phyloP scores from a whole-genome alignment of 2,113 vertebrate genomes.

The Antigone vipio region DNA sequence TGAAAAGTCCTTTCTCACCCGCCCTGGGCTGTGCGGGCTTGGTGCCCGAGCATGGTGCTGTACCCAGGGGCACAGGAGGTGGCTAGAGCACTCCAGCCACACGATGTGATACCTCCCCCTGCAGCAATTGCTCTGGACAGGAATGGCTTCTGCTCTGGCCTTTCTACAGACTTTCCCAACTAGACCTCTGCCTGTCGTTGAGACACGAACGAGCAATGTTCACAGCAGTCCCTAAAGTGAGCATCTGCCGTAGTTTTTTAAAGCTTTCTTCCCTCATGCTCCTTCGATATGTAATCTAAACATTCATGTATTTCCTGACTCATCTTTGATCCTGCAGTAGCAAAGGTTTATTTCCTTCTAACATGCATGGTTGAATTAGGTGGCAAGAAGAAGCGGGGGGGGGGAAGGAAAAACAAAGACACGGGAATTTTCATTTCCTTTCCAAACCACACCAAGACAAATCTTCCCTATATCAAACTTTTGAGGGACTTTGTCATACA shows the following conservation, averaged over 20 bases:
- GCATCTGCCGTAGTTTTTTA: not conserved
- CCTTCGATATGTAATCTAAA: not conserved
- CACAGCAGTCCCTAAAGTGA: not conserved
- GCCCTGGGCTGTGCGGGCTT: accelerated
- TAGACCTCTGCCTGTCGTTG: not conserved
- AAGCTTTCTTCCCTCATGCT: not conserved
- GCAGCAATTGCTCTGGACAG: not conserved
- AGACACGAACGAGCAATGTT: not conserved
- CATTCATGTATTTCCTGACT: not conserved
- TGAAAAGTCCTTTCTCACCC: not conserved
- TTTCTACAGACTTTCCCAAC: not conserved
- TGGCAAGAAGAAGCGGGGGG: not conserved
- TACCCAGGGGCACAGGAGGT: not conserved
- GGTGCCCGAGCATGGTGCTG: accelerated
- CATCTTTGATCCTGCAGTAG: not conserved
- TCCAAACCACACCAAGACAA: not conserved
- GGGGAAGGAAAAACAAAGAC: not conserved
- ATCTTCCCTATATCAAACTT: not conserved
- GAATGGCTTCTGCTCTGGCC: not conserved
- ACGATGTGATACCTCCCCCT: not conserved
- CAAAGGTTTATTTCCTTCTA: not conserved
- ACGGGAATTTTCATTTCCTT: not conserved
- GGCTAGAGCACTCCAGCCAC: not conserved
- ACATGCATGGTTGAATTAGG: not conserved
- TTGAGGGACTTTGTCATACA: not conserved